Conservation (phyloP, 2,888 invertebrate species). For the Orthosia cruda region DNA sequence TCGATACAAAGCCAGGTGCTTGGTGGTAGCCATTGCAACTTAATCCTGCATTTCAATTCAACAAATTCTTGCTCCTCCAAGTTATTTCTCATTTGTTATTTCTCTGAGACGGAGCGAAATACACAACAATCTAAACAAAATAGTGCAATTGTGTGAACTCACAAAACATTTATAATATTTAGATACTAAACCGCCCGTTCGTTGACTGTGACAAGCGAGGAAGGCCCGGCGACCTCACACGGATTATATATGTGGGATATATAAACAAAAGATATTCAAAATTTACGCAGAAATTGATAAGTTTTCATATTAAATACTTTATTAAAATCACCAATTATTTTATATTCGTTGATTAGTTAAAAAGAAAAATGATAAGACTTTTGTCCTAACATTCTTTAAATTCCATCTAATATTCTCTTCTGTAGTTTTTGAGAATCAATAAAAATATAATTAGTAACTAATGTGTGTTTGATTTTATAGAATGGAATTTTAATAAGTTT, state of each 20-base stretch:
- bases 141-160: not conserved
- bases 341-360: not conserved
- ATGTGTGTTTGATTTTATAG: conserved; percentile 32
- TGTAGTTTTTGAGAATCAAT: conserved; percentile 33
- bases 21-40: not conserved
- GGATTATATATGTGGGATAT: conserved; percentile 6
- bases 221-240: conserved; percentile 33
- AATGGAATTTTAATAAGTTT: conserved; percentile 52
- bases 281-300: conserved; percentile 31
- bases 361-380: conserved; percentile 29
- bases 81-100: conserved; percentile 27
- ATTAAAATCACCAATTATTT: conserved; percentile 9
- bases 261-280: conserved; percentile 14
- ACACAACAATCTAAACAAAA: not conserved
- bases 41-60: not conserved
- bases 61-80: conserved; percentile 5
- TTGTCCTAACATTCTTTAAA: conserved; percentile 26
- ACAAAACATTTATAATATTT: conserved; percentile 3
- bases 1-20: not conserved
- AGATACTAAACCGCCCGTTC: not conserved
- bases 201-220: conserved; percentile 36
- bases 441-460: conserved; percentile 25
- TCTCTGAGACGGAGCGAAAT: conserved; percentile 13
- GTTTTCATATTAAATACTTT: conserved; percentile 11
- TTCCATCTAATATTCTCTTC: conserved; percentile 36